Base-by-base conservation (phyloP, 2,113 vertebrate genomes). In the Merops nubicus region DNA sequence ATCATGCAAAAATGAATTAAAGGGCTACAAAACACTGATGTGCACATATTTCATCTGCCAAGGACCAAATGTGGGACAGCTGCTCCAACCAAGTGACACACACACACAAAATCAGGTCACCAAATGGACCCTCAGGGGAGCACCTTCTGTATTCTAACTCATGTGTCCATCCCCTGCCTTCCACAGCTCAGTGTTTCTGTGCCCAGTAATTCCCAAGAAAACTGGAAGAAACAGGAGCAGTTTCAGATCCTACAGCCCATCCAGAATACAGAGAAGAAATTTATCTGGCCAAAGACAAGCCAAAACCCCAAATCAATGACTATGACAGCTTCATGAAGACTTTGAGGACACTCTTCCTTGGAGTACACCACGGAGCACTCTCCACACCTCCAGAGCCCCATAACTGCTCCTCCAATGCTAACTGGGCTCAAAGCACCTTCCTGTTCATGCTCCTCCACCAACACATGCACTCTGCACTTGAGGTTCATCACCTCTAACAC, bases 31-130 rank as follows among this genome's bases (percentile, higher is more conserved):
- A 93, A 89, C 29, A 88, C 28, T 78, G 87, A 89, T 20, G 64
- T 72, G 51, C 43, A 65, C 12, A 72, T 91, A 93, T 93, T 92
- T 96, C n/a, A 95, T 38, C 90, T 92, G 88, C 69, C 88, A 94
- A 97, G 79, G 68, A 95, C 76, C 72, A 91, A 94, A 96, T 89
- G 60, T 93, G 80, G 93, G 93, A 89, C 92, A 94, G 73, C 89
- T 20, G 15, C 62, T 38, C 56, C 64, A 92, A 95, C 91, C 83
- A 86, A 95, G 45, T 0, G 21, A 64, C 38, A 87, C 36, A 86
- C 56, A 91, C n/a, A 78, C 42, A 96, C 50, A 63, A 95, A 75
- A 77, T 4, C 38, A 78, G 54, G 56, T 74, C 85, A 56, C 38
- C 83, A 70, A 95, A 90, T 67, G 86, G 67, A 51, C 78, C 60